Base-by-base conservation (phyloP, 2,888 invertebrate species). In the Ganaspis brasiliensis region DNA sequence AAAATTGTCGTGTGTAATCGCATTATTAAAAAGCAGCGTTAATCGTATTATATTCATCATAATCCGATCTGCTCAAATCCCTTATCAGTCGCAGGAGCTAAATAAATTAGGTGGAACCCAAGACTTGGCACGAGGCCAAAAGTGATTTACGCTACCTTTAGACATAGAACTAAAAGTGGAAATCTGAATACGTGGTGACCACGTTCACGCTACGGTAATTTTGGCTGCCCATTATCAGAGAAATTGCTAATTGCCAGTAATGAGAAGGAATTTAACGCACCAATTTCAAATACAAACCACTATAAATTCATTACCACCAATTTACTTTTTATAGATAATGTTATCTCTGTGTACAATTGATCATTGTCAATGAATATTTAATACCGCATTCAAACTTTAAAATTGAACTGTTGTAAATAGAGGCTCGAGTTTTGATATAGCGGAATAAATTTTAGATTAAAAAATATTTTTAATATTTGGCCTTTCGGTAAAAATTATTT, bases 221-320 rank as follows among this genome's bases (percentile, higher is more conserved):
- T 45, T 67, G 67, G 24, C 24, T 67, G 40, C 45, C 67, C 45
- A 67, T 45, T 67, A 16, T 67, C 24, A 45, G 24, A 21, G 40
- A 67, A 26, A 67, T 26, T 67, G 67, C 67, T 67, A 67, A 67
- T 67, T 45, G 67, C 67, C 45, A 45, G 40, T 67, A 26, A 67
- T 67, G 45, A 21, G 26, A 45, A 45, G 24, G 21, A 67, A 45
- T 67, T 45, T 26, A 45, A 45, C 26, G 24, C 6, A 24, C 40
- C 35, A 37, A 35, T 45, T n/a, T 67, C 24, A 21, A 45, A 45
- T 8, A 45, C 1, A 40, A 67, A 24, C 10, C 5, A 67, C 14
- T 24, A 1, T 10, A 45, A 26, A 67, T 67, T n/a, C 10, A 45
- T n/a, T 21, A 67, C 26, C 26, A 21, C 21, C 14, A 26, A 57